Conservation (phyloP, 2,797 vertebrate species). For the Gastrophryne carolinensis region DNA sequence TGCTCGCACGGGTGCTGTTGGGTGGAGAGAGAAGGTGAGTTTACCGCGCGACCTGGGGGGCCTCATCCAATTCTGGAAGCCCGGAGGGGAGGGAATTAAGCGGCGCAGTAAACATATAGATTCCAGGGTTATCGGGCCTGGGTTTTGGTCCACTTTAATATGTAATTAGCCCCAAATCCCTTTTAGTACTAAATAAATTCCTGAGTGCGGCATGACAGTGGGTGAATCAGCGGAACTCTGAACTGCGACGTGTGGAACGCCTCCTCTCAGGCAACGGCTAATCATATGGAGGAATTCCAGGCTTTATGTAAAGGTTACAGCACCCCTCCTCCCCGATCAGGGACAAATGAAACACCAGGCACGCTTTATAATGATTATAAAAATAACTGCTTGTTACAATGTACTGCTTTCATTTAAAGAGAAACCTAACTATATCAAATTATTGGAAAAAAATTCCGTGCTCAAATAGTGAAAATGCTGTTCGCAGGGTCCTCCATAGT, state of each 20-base stretch:
- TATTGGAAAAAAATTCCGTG: too few species aligned
- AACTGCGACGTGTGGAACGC: not conserved
- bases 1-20: too few species aligned
- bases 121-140: too few species aligned
- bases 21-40: too few species aligned
- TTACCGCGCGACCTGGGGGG: too few species aligned
- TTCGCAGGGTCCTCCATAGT: too few species aligned
- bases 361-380: not conserved
- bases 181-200: not conserved
- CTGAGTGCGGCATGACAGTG: not conserved
- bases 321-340: not conserved
- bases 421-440: not conserved
- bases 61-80: too few species aligned
- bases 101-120: too few species aligned
- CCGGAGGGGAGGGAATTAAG: too few species aligned
- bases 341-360: not conserved
- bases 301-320: not conserved
- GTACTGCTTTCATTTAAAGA: not conserved
- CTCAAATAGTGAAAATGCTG: too few species aligned
- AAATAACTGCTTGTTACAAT: not conserved
- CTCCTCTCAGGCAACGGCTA: not conserved
- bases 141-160: too few species aligned
- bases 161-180: slow-evolving; percentile 16
- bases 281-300: not conserved
- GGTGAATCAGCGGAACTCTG: not conserved